Base-by-base conservation (phyloP, 2,797 vertebrate genomes). In the Varecia variegata region DNA sequence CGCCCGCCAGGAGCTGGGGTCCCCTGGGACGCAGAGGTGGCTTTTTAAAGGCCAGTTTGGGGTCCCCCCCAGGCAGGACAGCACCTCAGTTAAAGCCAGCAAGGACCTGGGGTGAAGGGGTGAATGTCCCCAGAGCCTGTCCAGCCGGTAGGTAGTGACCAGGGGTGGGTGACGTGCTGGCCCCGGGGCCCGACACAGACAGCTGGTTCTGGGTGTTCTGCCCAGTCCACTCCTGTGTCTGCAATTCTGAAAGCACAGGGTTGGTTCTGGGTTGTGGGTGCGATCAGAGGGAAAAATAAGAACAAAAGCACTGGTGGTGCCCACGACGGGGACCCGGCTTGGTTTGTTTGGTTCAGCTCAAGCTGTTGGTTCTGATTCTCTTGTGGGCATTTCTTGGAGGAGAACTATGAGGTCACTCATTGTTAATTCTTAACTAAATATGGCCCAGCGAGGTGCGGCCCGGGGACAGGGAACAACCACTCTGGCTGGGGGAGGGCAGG, bases 261-360 rank as follows among this genome's bases (percentile, higher is more conserved):
- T 2, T 6, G 20, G 12, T 14, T 38, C 38, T 5, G 6, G 38
- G 7, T 21, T 38, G 56, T 4, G 23, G 0, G 5, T 14, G 11
- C 3, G 45, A 60, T 60, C 47, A 40, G 47, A 13, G 56, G 20
- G 2, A 17, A 40, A 47, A 9, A 15, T 8, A 9, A 77, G 30
- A 38, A 40, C 7, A 17, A 54, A 25, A 21, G 2, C 10, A 0
- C 3, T 4, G 32, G 60, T 45, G 45, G 50, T 47, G 38, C 27
- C 5, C 1, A 0, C 3, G 5, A 20, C 1, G 0, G 2, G 50
- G 43, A 7, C 5, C 25, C 6, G 0, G 12, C 3, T 0, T 0
- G 5, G 45, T 12, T 21, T 10, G 12, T 25, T 3, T 2, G 62
- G 5, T 4, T 11, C 38, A 5, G 18, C 27, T 17, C 2, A 9